phyloP scores from a whole-genome alignment of 1,140 invertebrate species.

The Drosophila lacteicornis region DNA sequence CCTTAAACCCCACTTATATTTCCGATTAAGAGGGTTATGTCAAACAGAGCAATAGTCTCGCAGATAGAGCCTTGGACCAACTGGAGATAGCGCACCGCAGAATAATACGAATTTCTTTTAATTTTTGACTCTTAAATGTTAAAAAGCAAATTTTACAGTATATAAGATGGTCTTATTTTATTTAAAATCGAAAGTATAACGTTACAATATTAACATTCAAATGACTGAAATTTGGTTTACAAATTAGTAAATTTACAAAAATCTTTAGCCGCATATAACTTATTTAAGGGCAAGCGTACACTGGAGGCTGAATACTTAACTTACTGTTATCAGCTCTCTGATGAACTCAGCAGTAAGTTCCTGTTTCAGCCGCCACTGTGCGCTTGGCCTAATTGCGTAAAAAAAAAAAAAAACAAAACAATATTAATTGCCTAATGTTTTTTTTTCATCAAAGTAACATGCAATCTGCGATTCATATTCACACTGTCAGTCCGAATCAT shows the following conservation, averaged over 20 bases:
- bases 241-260: slow-evolving; percentile 46
- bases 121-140: too few relatives aligned
- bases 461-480: slow-evolving; percentile 36
- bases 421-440: slow-evolving; percentile 45
- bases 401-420: slow-evolving; percentile 55
- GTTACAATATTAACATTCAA: slow-evolving; percentile 63
- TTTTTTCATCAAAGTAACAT: slow-evolving; percentile 46
- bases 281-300: slow-evolving; percentile 8
- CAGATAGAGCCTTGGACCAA: too few relatives aligned
- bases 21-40: too few relatives aligned
- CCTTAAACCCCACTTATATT: too few relatives aligned
- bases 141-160: background rate
- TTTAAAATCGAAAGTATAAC: slow-evolving; percentile 73
- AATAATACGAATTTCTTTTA: too few relatives aligned
- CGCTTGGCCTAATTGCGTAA: slow-evolving; percentile 3
- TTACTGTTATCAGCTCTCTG: too few relatives aligned
- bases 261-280: background rate
- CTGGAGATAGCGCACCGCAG: too few relatives aligned
- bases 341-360: too few relatives aligned
- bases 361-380: too few relatives aligned
- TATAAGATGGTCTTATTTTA: slow-evolving; percentile 59
- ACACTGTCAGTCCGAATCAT: slow-evolving; percentile 84
- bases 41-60: too few relatives aligned
- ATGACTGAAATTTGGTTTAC: slow-evolving; percentile 57
- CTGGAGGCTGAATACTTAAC: too few relatives aligned